These are phyloP conservation scores for Haemorhous mexicanus DNA, from an alignment of 2,113 vertebrate genomes.

Conservation along the genomic window DNA sequence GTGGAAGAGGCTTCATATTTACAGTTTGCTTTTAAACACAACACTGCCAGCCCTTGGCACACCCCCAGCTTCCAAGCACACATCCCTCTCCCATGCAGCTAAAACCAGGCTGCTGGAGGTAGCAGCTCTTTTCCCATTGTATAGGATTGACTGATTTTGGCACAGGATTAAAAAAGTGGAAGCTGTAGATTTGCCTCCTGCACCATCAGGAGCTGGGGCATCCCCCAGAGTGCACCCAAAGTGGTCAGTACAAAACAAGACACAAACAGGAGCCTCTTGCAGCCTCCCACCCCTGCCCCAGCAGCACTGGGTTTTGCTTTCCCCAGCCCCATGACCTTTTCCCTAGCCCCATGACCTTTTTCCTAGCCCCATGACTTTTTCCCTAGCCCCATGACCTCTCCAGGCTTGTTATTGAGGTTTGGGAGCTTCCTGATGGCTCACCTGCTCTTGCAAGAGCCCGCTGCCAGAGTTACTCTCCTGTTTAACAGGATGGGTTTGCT, in stretches of 20 bases:
- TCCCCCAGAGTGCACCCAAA: rapidly evolving
- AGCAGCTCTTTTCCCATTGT: neutral
- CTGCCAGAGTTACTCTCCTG: neutral
- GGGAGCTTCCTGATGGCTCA: neutral
- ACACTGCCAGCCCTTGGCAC: neutral
- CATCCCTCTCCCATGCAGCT: neutral
- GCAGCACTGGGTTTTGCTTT: neutral
- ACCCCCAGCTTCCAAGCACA: neutral
- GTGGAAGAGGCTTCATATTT: neutral
- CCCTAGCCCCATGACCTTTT: neutral
- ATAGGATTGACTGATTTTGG: neutral
- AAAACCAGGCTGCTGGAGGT: neutral
- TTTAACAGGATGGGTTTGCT: neutral
- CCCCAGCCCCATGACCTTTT: neutral
- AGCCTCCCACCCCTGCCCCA: neutral
- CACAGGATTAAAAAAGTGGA: neutral
- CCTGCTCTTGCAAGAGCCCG: neutral
- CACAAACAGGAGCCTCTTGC: neutral
- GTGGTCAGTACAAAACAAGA: neutral
- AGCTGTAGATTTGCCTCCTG: neutral
- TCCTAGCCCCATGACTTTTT: neutral
- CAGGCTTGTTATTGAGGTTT: neutral
- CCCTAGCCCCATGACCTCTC: neutral
- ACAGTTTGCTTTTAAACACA: neutral
- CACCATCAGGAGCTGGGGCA: neutral